These are phyloP conservation scores for Eulemur coronatus DNA, from an alignment of 2,797 vertebrate species.

Conservation along the genomic window DNA sequence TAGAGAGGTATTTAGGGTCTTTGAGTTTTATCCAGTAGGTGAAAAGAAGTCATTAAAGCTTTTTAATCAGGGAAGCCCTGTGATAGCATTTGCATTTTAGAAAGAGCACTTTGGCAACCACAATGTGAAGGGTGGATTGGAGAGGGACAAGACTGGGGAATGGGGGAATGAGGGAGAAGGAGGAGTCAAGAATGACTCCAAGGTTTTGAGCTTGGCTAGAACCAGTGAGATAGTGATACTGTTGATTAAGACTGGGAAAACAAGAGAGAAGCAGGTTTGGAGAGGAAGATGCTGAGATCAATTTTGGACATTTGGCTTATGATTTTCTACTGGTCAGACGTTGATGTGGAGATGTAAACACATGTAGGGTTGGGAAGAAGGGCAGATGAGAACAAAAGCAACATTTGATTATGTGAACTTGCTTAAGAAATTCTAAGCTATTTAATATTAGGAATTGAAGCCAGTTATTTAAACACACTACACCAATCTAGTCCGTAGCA, in stretches of 20 bases:
- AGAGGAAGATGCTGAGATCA: slow-evolving; percentile 36
- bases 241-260: not conserved
- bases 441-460: slow-evolving; percentile 48
- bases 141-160: not conserved
- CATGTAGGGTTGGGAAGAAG: slow-evolving; percentile 1
- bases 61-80: slow-evolving; percentile 38
- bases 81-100: slow-evolving; percentile 44
- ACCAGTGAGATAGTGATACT: not conserved
- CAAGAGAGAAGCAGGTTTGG: slow-evolving; percentile 21
- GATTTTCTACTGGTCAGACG: slow-evolving; percentile 44
- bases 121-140: not conserved
- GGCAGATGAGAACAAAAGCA: slow-evolving; percentile 51
- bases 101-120: slow-evolving; percentile 57
- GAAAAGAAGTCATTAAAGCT: slow-evolving; percentile 33
- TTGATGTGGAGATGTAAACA: slow-evolving; percentile 10
- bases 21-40: slow-evolving; percentile 26
- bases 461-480: slow-evolving; percentile 34
- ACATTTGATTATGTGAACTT: slow-evolving; percentile 36
- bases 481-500: not conserved
- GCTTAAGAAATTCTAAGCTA: slow-evolving; percentile 49
- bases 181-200: not conserved
- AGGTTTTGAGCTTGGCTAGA: slow-evolving; percentile 36
- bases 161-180: not conserved
- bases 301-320: not conserved
- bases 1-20: slow-evolving; percentile 7